Base-by-base conservation (phyloP, 2,797 vertebrate species). In the Acropternis orthonyx region DNA sequence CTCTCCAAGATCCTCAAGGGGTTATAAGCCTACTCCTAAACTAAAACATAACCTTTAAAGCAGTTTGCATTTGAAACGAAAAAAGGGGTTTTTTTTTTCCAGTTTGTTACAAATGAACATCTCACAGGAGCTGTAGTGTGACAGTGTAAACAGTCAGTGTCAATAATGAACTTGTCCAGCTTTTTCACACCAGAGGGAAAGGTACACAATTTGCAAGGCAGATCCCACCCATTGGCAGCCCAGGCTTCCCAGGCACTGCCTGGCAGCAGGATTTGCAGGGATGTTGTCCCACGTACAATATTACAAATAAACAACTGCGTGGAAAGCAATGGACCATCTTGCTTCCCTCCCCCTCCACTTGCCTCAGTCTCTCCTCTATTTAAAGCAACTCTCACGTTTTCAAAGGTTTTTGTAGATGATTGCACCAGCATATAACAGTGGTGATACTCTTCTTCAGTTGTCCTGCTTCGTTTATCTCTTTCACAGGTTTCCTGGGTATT, bases 1-100 rank as follows among this genome's bases (percentile, higher is more conserved):
- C 75, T 91, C 85, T 74, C 81, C 69, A 58, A 49, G 48, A 73
- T 62, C 79, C 94, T 83, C 0, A 0, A 78, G 69, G 77, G 58
- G 19, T 86, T 82, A 39, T 34, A 73, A 59, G 46, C 17, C 61
- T 54, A 49, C 65, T 75, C 75, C 73, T 88, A 75, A 87, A 10
- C 43, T 49, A 85, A 94, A 92, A 85, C 46, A 81, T 21, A 56
- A 94, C 82, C 67, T 61, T 82, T 46, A 80, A 89, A 92, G 76
- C 66, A 92, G 54, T 88, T 81, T 78, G 59, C 28, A 55, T 89
- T 80, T 63, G 54, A 93, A 93, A 93, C 51, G 7, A 59, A 65
- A 61, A 32, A 59, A 18, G 2, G 4, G 39, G n/a, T n/a, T 23
- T 43, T 43, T 68, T 88, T 54, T 46, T 63, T 91, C 61, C 19